Base-by-base conservation (phyloP, 2,797 vertebrate genomes). In the Phrynocephalus forsythii region DNA sequence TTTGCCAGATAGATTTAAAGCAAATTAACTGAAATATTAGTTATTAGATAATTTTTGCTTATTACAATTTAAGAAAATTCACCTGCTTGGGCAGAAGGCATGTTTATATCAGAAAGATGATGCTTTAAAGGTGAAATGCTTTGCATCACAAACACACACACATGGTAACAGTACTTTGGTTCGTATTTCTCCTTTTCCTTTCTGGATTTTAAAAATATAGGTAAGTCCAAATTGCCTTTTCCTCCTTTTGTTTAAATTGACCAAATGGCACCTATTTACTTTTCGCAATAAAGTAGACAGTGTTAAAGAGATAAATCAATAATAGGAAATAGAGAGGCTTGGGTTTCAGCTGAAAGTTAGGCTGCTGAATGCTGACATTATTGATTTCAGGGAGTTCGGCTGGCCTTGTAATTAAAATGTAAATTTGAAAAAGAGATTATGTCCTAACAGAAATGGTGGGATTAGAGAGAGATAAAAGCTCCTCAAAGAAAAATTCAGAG, bases 321-420 rank as follows among this genome's bases (percentile, higher is more conserved):
- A 93, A 95, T 82, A 95, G 96, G 95, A 96, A 94, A 97, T 93
- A 95, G 97, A 97, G 96, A 96, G 96, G 96, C 93, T 92, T 95
- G 92, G 96, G 94, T 95, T 95, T 93, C 94, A 86, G 93, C 93
- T 87, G 91, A 90, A 93, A 97, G 95, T 95, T 95, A 93, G 96
- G 96, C 97, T 93, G 96, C 95, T 88, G 95, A 95, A 97, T 94
- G 97, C 97, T 97, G 97, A 97, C 97, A 95, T 95, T 98, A 99
- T 99, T 97, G 98, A 99, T 99, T 98, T 98, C 96, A 94, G 95
- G 95, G 96, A 97, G 97, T 98, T 98, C 98, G 98, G 98, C 98
- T 98, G 98, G 98, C 97, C 98, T 98, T 98, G 98, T 99, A 99
- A 99, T 99, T 99, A 99, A 99, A 99, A 99, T 99, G 99, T 99